Conservation (phyloP, 2,113 vertebrate genomes). For the Rostratula benghalensis region DNA sequence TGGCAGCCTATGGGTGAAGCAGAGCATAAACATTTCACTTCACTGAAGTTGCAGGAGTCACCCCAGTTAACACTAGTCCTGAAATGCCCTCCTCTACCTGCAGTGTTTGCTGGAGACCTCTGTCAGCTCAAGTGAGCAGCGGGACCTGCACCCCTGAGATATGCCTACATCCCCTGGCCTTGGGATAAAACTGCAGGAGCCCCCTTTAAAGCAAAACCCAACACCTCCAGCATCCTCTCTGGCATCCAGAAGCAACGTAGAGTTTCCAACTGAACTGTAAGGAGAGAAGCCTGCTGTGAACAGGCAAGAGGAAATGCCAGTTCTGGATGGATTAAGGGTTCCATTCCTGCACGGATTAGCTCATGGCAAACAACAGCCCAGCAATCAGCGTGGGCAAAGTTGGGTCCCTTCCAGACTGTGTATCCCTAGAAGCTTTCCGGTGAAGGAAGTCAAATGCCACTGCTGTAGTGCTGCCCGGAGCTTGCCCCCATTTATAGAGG, state of each 20-base stretch:
- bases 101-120: background rate
- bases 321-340: background rate
- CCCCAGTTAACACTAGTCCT: background rate
- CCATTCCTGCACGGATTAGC: background rate
- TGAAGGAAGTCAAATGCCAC: background rate
- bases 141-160: background rate
- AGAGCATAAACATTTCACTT: background rate
- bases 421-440: background rate
- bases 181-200: background rate
- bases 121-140: background rate
- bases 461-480: background rate
- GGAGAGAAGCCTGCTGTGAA: background rate
- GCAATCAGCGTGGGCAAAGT: accelerated
- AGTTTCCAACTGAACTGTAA: background rate
- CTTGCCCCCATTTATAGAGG: background rate
- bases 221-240: background rate
- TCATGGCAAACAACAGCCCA: background rate
- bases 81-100: background rate
- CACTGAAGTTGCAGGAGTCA: background rate
- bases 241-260: accelerated
- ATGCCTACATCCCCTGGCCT: background rate
- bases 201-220: background rate
- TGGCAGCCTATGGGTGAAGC: background rate
- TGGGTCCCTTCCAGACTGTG: background rate
- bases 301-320: background rate